Percentiles rank a stretch among this genome's conserved stretches.
These are phyloP conservation scores for Nyctibius bracteatus DNA, from an alignment of 2,113 vertebrate genomes.

Conservation along the genomic window DNA sequence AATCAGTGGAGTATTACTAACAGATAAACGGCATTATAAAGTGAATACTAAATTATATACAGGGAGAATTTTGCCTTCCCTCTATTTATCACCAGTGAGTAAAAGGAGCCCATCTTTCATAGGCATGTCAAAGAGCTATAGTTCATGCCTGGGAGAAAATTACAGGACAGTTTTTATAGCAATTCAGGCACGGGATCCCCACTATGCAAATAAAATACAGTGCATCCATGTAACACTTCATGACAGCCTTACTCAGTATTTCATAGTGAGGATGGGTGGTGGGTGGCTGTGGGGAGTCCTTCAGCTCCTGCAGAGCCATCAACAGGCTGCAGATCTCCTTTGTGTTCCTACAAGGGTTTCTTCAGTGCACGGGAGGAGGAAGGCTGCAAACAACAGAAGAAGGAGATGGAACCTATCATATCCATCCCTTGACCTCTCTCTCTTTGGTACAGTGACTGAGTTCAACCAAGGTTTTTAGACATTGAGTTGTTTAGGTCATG, in stretches of 20 bases:
- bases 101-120: background rate
- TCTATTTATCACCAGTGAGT: background rate
- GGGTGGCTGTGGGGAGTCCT: background rate
- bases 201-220: background rate
- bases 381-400: background rate
- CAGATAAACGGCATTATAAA: background rate
- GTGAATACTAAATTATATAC: background rate
- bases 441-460: background rate
- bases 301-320: background rate
- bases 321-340: background rate
- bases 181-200: background rate
- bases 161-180: background rate
- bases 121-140: background rate
- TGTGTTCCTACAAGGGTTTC: background rate
- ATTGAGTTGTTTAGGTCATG: background rate
- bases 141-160: background rate
- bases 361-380: background rate
- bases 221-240: background rate
- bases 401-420: background rate
- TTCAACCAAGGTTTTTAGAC: background rate
- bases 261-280: rapidly evolving
- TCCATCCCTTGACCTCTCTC: background rate
- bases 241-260: background rate
- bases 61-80: background rate
- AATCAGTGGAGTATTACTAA: background rate